Evolutionary conservation across 2,888 invertebrate species (phyloP), one percentile per base, ranked within the genome.

Genomic region (Cantharis nigra): DNA sequence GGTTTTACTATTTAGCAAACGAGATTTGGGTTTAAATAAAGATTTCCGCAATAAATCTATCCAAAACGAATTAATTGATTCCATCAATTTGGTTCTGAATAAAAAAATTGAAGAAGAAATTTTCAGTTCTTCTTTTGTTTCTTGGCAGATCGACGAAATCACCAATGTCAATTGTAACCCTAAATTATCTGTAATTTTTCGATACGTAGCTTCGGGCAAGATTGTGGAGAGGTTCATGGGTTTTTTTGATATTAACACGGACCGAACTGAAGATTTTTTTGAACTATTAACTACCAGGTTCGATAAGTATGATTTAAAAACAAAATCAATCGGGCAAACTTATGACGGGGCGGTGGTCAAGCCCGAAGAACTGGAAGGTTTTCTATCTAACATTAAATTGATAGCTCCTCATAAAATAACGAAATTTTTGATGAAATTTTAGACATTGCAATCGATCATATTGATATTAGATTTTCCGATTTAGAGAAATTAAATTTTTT

Each of bases 261-360:
- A 81, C 16, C 23, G 69, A 67, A 74, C 71, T 7, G 73, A 73
- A 33, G 75, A 72, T 1, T 71, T 83, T 18, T 78, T 76, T 63
- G 65, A 18, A 62, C 63, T 78, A 30, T 64, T 80, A 33, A 23
- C 72, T 64, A 67, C 30, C 18, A 77, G 67, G 28, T 62, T 80
- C 9, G 63, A 77, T 49, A 28, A 79, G 64, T 82, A 76, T 30
- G 20, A 20, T 69, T 63, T 79, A 64, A 62, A 18, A 30, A 23
- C 81, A 14, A 80, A 82, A 79, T 70, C 82, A 10, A 74, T 82
- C 10, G 79, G 74, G 26, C 83, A 83, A 78, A 83, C 81, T 13
- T 84, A 82, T 74, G 81, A 82, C 72, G 82, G 83, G 4, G 82
- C 79, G 13, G 71, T 79, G 10, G 80, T 82, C 9, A 82, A 79